These are phyloP conservation scores for Volucella bombylans DNA, from an alignment of 2,888 invertebrate species.

Conservation along the genomic window DNA sequence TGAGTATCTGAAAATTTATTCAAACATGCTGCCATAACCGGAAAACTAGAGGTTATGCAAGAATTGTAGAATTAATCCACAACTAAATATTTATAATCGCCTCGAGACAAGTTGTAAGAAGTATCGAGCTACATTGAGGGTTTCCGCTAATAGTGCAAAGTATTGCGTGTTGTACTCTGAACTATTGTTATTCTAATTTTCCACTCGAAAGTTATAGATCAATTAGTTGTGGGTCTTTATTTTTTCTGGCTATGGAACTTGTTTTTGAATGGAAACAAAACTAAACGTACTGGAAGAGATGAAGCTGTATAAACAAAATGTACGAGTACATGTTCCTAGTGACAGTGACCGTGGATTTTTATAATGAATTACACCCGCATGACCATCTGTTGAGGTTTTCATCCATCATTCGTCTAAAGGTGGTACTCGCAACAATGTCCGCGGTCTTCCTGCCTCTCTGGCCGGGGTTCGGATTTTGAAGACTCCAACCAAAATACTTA, in stretches of 20 bases:
- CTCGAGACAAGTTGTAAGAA: slow-evolving; percentile 20
- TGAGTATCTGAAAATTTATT: neutral
- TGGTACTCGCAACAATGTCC: too few species aligned
- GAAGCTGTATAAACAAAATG: neutral
- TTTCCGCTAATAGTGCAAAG: neutral
- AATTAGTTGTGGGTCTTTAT: slow-evolving; percentile 18
- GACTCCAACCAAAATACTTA: too few species aligned
- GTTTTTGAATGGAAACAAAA: slow-evolving; percentile 26
- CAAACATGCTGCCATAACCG: slow-evolving; percentile 10
- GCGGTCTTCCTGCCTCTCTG: too few species aligned
- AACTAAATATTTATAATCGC: slow-evolving; percentile 20
- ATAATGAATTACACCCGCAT: too few species aligned
- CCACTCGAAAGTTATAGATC: slow-evolving; percentile 13
- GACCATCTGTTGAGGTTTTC: too few species aligned
- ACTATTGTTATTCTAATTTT: slow-evolving; percentile 27
- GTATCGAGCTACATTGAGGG: neutral
- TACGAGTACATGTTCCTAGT: neutral
- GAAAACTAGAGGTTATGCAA: slow-evolving; percentile 18
- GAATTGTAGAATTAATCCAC: slow-evolving; percentile 3
- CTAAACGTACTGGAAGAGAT: neutral
- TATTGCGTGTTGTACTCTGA: neutral
- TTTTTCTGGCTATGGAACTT: neutral
- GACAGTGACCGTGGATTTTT: slow-evolving; percentile 7
- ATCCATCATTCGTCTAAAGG: too few species aligned
- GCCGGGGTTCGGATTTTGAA: too few species aligned